phyloP scores from a whole-genome alignment of 2,888 invertebrate species.

The Mesoligia furuncula region DNA sequence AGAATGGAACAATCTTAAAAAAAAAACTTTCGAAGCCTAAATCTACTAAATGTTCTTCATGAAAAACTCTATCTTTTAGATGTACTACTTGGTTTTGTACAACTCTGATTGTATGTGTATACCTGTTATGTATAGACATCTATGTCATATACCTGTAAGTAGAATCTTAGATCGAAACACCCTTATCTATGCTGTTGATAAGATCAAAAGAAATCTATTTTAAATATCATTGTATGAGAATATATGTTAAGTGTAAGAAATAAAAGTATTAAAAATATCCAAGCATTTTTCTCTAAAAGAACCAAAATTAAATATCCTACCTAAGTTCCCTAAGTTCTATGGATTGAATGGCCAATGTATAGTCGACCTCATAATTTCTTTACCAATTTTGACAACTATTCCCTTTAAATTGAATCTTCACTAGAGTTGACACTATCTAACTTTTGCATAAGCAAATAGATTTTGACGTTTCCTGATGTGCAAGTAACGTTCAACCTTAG shows the following conservation, averaged over 20 bases:
- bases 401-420: not conserved
- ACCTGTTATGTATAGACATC: conserved; percentile 63
- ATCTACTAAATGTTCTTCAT: conserved; percentile 31
- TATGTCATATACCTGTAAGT: conserved; percentile 61
- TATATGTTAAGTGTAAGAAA: conserved; percentile 88
- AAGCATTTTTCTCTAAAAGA: not conserved
- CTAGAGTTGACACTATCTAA: not conserved
- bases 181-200: conserved; percentile 82
- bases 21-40: conserved; percentile 48
- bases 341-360: not conserved
- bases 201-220: conserved; percentile 88
- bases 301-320: not conserved
- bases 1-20: conserved; percentile 21
- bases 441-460: not conserved
- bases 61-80: conserved; percentile 38
- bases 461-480: not conserved
- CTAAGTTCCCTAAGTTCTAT: not conserved
- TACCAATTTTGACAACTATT: not conserved
- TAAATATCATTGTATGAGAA: conserved; percentile 89
- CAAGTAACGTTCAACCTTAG: not conserved
- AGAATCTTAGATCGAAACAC: conserved; percentile 69
- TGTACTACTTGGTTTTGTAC: conserved; percentile 51
- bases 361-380: not conserved
- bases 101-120: conserved; percentile 59
- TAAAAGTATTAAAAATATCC: conserved; percentile 76